Conservation (phyloP, 92 coral and sea anemone genomes). For the Zoanthus sociatus region DNA sequence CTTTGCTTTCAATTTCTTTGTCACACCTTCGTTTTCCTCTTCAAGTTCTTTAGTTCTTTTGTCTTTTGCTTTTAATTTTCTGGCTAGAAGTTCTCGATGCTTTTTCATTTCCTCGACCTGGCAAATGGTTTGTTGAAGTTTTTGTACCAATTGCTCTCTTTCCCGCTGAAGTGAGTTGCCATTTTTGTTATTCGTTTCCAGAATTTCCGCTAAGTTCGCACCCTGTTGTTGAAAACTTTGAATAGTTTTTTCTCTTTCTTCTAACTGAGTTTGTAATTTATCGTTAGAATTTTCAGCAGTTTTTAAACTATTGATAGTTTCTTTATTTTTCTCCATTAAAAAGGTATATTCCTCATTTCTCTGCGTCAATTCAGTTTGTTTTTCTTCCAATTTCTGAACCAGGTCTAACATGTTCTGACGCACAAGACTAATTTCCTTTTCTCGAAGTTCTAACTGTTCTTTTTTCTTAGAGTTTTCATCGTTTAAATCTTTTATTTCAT, state of each 20-base stretch:
- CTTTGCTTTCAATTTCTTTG: slow-evolving; percentile 64
- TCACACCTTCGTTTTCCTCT: slow-evolving; percentile 50
- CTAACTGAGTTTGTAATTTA: slow-evolving; percentile 79
- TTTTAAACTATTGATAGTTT: slow-evolving; percentile 54
- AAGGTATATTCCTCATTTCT: slow-evolving; percentile 62
- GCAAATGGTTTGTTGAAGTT: slow-evolving; percentile 79
- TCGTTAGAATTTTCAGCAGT: slow-evolving; percentile 65
- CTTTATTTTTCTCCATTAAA: slow-evolving; percentile 57
- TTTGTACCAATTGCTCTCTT: slow-evolving; percentile 81
- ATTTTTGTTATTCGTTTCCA: slow-evolving; percentile 81
- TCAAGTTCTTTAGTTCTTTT: slow-evolving; percentile 78
- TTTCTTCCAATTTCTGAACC: slow-evolving; percentile 61
- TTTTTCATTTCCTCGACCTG: slow-evolving; percentile 88
- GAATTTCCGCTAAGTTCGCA: slow-evolving; percentile 83
- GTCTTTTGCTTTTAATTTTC: slow-evolving; percentile 90
- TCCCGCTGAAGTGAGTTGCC: slow-evolving; percentile 94
- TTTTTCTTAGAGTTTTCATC: slow-evolving; percentile 64
- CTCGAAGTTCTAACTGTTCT: slow-evolving; percentile 63
- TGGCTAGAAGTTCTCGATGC: slow-evolving; percentile 89
- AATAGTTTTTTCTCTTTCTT: slow-evolving; percentile 84
- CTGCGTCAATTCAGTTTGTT: slow-evolving; percentile 48
- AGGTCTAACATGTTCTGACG: slow-evolving; percentile 76
- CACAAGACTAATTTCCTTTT: slow-evolving; percentile 61
- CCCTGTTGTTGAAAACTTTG: slow-evolving; percentile 88
- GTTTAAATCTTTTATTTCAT: slow-evolving; percentile 60